Conservation (phyloP, 2,113 vertebrate genomes). For the Leptobrachium ailaonicum region DNA sequence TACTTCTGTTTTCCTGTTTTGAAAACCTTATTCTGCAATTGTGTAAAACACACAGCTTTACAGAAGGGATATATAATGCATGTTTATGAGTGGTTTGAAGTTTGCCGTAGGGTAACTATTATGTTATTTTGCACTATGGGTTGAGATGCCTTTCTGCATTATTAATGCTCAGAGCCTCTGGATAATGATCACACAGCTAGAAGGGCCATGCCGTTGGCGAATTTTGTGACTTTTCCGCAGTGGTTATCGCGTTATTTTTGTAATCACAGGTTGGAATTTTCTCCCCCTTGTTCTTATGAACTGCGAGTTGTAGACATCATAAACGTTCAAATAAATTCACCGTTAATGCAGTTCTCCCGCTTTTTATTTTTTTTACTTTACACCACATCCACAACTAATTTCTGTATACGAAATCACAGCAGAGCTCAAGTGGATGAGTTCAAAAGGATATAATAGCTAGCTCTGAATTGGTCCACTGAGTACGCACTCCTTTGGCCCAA, state of each 20-base stretch:
- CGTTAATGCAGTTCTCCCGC: not conserved
- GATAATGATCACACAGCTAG: slow-evolving; percentile 40
- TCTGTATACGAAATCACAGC: slow-evolving; percentile 27
- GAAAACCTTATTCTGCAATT: too few relatives aligned
- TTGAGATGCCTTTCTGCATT: slow-evolving; percentile 30
- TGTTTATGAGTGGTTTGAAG: slow-evolving; percentile 14
- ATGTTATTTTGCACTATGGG: slow-evolving; percentile 28
- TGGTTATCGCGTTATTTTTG: slow-evolving; percentile 23
- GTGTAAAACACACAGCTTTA: not conserved
- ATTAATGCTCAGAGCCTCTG: slow-evolving; percentile 40
- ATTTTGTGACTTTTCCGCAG: slow-evolving; percentile 7
- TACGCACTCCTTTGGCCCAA: not conserved
- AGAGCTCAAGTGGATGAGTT: slow-evolving; percentile 31
- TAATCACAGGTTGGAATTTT: not conserved
- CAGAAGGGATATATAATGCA: not conserved
- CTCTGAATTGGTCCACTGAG: slow-evolving; percentile 14
- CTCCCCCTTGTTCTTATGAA: slow-evolving; percentile 5
- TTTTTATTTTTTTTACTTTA: not conserved
- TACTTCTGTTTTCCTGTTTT: too few relatives aligned
- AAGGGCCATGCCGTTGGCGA: slow-evolving; percentile 25
- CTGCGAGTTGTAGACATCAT: slow-evolving; percentile 13
- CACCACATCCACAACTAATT: slow-evolving; percentile 6
- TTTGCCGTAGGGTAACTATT: slow-evolving; percentile 25
- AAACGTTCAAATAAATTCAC: slow-evolving; percentile 8
- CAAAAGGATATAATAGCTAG: slow-evolving; percentile 28